These are phyloP conservation scores for Andricus grossulariae DNA, from an alignment of 1,140 invertebrate species.

Conservation along the genomic window DNA sequence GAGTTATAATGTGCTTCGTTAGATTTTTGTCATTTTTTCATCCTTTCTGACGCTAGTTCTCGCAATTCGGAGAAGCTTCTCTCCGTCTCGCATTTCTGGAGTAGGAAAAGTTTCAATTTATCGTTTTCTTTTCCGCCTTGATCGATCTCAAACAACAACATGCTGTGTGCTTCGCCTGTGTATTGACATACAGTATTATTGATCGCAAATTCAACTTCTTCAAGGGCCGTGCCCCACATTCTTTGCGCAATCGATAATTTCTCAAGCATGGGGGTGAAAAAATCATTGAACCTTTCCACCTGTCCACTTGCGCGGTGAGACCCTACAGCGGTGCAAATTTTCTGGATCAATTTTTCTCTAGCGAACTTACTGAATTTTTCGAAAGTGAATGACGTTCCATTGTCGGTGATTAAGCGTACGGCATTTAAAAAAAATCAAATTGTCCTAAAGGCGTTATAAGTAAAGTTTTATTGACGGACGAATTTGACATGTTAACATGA, in stretches of 20 bases:
- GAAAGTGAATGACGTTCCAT: slow-evolving; percentile 36
- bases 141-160: too few relatives aligned
- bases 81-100: too few relatives aligned
- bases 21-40: too few relatives aligned
- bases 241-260: slow-evolving; percentile 39
- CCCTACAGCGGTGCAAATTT: slow-evolving; percentile 44
- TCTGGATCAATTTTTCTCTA: slow-evolving; percentile 31
- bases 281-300: slow-evolving; percentile 56
- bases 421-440: not conserved
- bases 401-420: slow-evolving; percentile 38
- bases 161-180: not conserved
- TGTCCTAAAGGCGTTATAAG: not conserved
- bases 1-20: too few relatives aligned
- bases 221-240: slow-evolving; percentile 21
- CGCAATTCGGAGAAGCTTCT: too few relatives aligned
- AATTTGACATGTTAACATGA: not conserved
- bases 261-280: slow-evolving; percentile 45
- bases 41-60: too few relatives aligned
- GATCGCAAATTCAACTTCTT: not conserved
- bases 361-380: slow-evolving; percentile 30
- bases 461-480: not conserved
- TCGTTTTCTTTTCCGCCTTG: too few relatives aligned
- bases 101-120: too few relatives aligned
- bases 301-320: slow-evolving; percentile 59
- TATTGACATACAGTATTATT: not conserved